Base-by-base conservation (phyloP, 2,113 vertebrate species). In the Heterocephalus glaber region DNA sequence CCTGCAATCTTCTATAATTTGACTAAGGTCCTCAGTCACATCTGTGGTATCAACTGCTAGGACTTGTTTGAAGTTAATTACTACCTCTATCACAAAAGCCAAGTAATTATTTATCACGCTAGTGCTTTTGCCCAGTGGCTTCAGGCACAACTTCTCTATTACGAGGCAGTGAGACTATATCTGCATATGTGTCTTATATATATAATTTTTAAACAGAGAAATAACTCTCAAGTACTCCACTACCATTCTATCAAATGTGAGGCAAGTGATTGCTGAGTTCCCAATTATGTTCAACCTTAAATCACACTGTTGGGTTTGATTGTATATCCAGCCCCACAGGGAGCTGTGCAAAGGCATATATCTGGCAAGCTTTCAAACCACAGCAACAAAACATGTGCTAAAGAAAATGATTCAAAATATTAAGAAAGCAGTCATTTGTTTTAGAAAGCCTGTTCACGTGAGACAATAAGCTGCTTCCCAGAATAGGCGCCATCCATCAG, bases 401-500 rank as follows among this genome's bases (percentile, higher is more conserved):
- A 92, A 92, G 96, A 97, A 98, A 97, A 96, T 96, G 95, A 98
- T 96, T 97, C 97, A 96, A 98, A 98, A 97, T 94, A 96, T 96
- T 94, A 97, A 96, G 94, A 88, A 98, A 96, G 95, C 96, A 97
- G 96, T 93, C 96, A 94, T 96, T 98, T 98, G 94, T 97, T 97
- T 87, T 38, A 63, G 94, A 95, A 94, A 92, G 95, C 33, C 93
- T 92, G 96, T 41, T 93, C 96, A 97, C 61, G 28, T 96, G 97
- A 97, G 96, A 97, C 97, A 96, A 60, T 96, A 89, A 95, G 96
- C 94, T 94, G 96, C 96, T 96, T 96, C 94, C 96, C 95, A 96
- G 96, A 97, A 97, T 28, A 90, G 97, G 95, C 35, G 9, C 87
- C 97, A 96, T 96, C 96, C 93, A 85, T 96, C 97, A 98, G 96